phyloP scores from a whole-genome alignment of 2,888 invertebrate species.

The Rugalucina vietnamica region DNA sequence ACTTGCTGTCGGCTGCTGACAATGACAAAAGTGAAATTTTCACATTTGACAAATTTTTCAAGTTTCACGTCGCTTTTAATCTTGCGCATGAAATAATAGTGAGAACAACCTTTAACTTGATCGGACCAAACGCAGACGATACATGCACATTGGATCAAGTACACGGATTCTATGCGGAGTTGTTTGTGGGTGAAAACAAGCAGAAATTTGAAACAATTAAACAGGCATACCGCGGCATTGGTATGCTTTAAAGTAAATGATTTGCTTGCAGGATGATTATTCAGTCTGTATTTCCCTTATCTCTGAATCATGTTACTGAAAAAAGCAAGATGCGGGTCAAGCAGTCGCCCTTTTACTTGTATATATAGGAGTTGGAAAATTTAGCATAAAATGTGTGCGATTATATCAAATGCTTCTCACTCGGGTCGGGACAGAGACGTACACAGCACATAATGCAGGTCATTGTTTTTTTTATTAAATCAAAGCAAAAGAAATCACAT shows the following conservation, averaged over 20 bases:
- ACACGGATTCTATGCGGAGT: conserved; percentile 52
- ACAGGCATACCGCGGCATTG: conserved; percentile 51
- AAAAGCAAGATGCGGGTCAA: no score
- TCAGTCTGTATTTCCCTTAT: no score
- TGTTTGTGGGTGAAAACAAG: conserved; percentile 54
- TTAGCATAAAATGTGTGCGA: no score
- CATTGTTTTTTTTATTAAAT: no score
- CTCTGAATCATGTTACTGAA: no score
- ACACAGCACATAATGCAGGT: no score
- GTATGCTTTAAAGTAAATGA: conserved; percentile 29
- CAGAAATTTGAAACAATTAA: conserved; percentile 47
- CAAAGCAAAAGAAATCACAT: no score
- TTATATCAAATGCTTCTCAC: no score
- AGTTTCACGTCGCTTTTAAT: conserved; percentile 53
- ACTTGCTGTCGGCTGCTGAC: conserved; percentile 44
- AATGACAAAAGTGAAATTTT: conserved; percentile 39
- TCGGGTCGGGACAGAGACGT: no score
- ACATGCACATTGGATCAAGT: conserved; percentile 45
- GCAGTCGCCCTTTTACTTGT: no score
- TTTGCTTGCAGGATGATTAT: no score
- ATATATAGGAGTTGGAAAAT: no score
- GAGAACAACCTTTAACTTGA: conserved; percentile 53
- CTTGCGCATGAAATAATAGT: conserved; percentile 50
- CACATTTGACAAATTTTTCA: conserved; percentile 59
- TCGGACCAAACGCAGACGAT: conserved; percentile 50